Evolutionary conservation across 2,888 invertebrate species (phyloP).

Genomic region (Acleris holmiana): DNA sequence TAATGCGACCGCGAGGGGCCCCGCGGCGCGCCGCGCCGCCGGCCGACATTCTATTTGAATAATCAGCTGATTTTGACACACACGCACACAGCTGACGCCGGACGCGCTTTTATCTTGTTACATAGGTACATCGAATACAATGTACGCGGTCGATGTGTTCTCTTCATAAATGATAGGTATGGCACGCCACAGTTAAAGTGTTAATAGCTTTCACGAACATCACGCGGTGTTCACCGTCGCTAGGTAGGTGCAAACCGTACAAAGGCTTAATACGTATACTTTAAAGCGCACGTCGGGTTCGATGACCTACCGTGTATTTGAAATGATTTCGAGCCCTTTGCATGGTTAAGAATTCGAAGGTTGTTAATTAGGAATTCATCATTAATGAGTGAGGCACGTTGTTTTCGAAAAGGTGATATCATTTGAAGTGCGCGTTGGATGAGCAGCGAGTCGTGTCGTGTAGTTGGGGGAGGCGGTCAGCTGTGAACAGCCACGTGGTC

Average conservation of each 20-base stretch:
- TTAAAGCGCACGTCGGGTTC: constrained; percentile 1
- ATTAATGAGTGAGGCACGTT: neutral
- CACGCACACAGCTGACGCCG: constrained; percentile 81
- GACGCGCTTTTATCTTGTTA: constrained; percentile 69
- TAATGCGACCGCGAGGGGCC: constrained; percentile 40
- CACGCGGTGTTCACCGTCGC: too few species aligned
- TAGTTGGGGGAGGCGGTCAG: constrained; percentile 50
- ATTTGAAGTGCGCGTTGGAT: neutral
- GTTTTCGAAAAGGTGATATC: constrained; percentile 1
- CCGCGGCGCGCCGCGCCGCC: constrained; percentile 40
- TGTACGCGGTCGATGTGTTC: constrained; percentile 13
- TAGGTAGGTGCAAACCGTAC: too few species aligned
- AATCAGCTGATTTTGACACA: constrained; percentile 85
- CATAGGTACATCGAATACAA: constrained; percentile 10
- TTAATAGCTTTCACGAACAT: too few species aligned
- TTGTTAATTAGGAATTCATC: constrained; percentile 17
- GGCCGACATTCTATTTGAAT: constrained; percentile 77
- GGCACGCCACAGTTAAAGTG: too few species aligned
- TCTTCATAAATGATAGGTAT: neutral
- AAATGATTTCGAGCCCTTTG: constrained; percentile 6
- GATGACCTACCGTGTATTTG: constrained; percentile 10
- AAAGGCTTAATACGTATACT: too few species aligned
- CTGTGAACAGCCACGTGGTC: constrained; percentile 69
- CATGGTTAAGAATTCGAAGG: constrained; percentile 1
- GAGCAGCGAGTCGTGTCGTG: constrained; percentile 25